A percentile compares a stretch with the other conserved stretches of the same genome.
Conservation (phyloP, 2,888 invertebrate genomes). For the Cepaea hortensis region DNA sequence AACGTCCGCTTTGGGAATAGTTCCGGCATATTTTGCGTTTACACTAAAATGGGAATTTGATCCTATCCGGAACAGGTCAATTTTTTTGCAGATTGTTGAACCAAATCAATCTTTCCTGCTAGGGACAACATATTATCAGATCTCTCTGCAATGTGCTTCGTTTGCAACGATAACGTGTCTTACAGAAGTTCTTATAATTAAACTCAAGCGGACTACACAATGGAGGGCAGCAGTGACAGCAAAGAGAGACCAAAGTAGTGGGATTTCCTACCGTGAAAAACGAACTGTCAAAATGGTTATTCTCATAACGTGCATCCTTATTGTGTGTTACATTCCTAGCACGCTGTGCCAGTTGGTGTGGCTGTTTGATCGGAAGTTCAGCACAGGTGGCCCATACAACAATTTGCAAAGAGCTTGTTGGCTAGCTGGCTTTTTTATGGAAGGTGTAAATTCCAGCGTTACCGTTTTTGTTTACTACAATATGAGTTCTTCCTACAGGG, state of each 20-base stretch:
- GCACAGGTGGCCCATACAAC: not conserved
- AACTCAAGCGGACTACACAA: not conserved
- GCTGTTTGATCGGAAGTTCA: not conserved
- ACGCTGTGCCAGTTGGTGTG: not conserved
- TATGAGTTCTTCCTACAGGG: not conserved
- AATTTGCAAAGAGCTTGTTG: not conserved
- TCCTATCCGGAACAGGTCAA: not conserved
- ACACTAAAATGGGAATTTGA: not conserved
- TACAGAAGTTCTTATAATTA: not conserved
- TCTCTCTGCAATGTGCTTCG: not conserved
- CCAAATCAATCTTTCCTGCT: not conserved
- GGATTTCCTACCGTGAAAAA: not conserved
- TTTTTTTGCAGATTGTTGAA: not conserved
- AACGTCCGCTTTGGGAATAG: not conserved
- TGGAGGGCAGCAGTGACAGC: not conserved
- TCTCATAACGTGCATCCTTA: not conserved
- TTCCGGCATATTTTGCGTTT: not conserved
- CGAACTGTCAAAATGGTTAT: not conserved
- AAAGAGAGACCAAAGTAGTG: not conserved
- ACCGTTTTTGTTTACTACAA: not conserved
- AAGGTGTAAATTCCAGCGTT: constrained; percentile 5
- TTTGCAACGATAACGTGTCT: not conserved
- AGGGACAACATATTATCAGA: not conserved
- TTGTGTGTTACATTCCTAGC: constrained; percentile 1
- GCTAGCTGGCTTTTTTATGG: not conserved